Evolutionary conservation across 2,797 vertebrate genomes (phyloP).

Genomic region (Pseudochaenichthys georgianus): DNA sequence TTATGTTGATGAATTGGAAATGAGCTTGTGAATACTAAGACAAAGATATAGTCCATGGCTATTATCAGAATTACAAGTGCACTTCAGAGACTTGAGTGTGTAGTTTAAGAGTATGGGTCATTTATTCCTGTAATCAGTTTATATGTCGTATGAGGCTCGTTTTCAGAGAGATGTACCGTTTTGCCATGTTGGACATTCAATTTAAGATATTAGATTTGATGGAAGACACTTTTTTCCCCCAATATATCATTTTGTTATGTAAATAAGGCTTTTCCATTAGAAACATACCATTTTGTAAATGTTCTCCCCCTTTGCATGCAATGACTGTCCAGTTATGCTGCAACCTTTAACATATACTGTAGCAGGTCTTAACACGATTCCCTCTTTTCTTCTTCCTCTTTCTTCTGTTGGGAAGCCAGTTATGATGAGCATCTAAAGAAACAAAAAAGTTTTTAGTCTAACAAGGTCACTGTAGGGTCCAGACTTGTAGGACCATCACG

Average conservation of each 20-base stretch:
- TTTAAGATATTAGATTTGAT: not conserved
- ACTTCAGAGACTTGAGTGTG: not conserved
- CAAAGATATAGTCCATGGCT: constrained; percentile 8
- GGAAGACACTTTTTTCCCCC: not conserved
- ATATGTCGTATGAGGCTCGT: not conserved
- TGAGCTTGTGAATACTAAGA: constrained; percentile 23
- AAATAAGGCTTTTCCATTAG: too few relatives aligned
- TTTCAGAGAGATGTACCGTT: not conserved
- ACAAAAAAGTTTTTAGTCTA: not conserved
- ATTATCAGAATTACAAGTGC: not conserved
- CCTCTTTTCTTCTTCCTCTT: not conserved
- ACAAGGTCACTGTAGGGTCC: constrained; percentile 9
- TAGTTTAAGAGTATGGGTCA: not conserved
- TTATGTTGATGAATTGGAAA: constrained; percentile 11
- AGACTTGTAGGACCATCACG: constrained; percentile 12
- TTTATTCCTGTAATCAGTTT: not conserved
- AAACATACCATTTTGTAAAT: not conserved
- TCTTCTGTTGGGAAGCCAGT: not conserved
- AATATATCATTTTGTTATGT: not conserved
- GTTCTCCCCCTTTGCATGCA: constrained; percentile 12
- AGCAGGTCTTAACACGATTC: not conserved
- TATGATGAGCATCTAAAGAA: constrained; percentile 14
- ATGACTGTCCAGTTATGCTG: constrained; percentile 19
- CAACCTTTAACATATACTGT: constrained; percentile 18
- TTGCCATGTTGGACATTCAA: constrained; percentile 4